phyloP scores from a whole-genome alignment of 2,888 invertebrate species.

The Eremobia ochroleuca region DNA sequence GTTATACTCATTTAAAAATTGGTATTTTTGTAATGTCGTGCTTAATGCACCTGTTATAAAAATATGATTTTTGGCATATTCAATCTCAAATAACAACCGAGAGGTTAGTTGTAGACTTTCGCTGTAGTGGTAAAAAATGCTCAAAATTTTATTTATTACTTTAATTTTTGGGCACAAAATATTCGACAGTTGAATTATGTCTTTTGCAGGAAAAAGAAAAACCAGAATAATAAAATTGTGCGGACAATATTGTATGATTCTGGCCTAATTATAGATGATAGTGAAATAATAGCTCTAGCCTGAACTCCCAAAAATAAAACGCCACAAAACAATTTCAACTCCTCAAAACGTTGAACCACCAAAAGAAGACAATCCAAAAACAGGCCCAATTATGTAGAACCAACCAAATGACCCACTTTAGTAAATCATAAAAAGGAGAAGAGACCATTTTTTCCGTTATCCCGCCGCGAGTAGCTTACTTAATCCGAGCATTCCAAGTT shows the following conservation, averaged over 20 bases:
- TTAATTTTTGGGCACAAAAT: no score
- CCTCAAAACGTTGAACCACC: slow-evolving; percentile 23
- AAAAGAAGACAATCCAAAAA: slow-evolving; percentile 53
- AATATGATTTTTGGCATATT: no score
- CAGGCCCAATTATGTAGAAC: slow-evolving; percentile 63
- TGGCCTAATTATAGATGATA: background rate
- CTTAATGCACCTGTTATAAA: no score
- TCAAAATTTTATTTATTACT: no score
- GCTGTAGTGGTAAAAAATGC: no score
- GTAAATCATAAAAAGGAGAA: slow-evolving; percentile 64
- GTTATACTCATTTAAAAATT: no score
- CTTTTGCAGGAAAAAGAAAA: no score
- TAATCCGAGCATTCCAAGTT: slow-evolving; percentile 49
- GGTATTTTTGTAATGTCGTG: no score
- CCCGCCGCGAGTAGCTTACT: slow-evolving; percentile 61
- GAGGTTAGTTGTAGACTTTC: no score
- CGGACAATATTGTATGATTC: background rate
- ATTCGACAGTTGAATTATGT: no score
- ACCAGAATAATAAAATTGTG: background rate
- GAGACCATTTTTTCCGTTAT: slow-evolving; percentile 59
- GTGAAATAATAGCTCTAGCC: background rate
- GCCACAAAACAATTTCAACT: slow-evolving; percentile 11
- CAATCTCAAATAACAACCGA: no score
- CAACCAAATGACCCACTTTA: slow-evolving; percentile 61
- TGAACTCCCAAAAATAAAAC: slow-evolving; percentile 1